Conservation (phyloP, 35 echinoderm and acorn worm species). For the Nesometra sesokonis region DNA sequence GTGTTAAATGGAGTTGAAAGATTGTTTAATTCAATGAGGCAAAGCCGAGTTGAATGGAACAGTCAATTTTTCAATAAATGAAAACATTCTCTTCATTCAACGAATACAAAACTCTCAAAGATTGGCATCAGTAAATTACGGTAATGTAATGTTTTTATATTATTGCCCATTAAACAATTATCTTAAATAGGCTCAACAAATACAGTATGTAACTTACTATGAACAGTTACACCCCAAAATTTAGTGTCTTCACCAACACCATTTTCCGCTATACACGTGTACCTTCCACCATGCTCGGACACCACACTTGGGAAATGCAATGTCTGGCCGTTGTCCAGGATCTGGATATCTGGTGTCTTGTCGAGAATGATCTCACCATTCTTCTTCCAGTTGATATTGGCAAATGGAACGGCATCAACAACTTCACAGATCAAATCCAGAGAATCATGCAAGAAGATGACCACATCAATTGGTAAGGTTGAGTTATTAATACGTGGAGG, state of each 20-base stretch:
- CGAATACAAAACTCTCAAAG: too few species aligned
- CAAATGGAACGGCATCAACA: constrained; percentile 35
- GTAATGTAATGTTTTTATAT: too few species aligned
- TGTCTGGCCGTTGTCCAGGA: constrained; percentile 24
- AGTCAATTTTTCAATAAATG: too few species aligned
- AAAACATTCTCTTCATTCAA: too few species aligned
- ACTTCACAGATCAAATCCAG: constrained; percentile 44
- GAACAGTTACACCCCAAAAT: constrained; percentile 54
- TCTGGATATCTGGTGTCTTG: constrained; percentile 29
- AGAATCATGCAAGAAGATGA: constrained; percentile 25
- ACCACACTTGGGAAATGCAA: constrained; percentile 38
- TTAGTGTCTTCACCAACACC: constrained; percentile 41
- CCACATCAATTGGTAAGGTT: constrained; percentile 4
- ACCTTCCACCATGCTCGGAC: constrained; percentile 36
- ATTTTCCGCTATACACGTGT: constrained; percentile 65
- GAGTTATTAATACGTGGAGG: neutral
- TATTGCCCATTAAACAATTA: too few species aligned
- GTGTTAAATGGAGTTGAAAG: too few species aligned
- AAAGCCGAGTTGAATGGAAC: too few species aligned
- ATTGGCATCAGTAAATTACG: too few species aligned
- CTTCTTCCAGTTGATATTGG: constrained; percentile 70
- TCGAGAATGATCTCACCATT: constrained; percentile 21
- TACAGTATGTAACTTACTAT: constrained; percentile 37
- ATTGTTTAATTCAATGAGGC: too few species aligned
- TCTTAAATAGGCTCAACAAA: too few species aligned